Evolutionary conservation across 2,797 vertebrate species (phyloP).

Genomic region (Pagetopsis macropterus): DNA sequence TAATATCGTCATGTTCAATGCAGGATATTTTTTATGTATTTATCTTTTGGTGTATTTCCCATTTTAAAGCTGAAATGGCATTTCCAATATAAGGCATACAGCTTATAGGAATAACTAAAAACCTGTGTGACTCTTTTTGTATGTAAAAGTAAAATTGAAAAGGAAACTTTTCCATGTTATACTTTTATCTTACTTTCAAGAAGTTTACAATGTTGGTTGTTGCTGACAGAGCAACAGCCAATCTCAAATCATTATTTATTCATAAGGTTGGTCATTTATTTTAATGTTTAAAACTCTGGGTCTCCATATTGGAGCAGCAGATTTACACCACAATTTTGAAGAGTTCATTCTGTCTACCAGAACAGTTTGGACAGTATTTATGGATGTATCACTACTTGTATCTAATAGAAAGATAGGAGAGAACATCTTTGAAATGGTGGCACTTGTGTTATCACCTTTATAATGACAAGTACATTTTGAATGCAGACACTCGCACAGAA

Average conservation of each 20-base stretch:
- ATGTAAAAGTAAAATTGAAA: not conserved
- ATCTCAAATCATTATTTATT: conserved; percentile 23
- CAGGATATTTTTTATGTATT: not conserved
- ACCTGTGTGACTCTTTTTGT: not conserved
- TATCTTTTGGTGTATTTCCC: not conserved
- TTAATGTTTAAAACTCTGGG: conserved; percentile 15
- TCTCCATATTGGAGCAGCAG: not conserved
- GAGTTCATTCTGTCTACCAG: not conserved
- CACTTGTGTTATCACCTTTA: conserved; percentile 13
- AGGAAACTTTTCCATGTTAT: not conserved
- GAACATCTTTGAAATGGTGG: not conserved
- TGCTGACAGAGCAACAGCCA: not conserved
- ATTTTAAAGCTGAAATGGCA: conserved; percentile 5
- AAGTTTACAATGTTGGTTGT: not conserved
- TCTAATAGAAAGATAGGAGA: conserved; percentile 4
- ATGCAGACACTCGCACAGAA: conserved; percentile 29
- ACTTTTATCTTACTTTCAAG: not conserved
- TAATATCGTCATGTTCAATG: not conserved
- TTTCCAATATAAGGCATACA: conserved; percentile 13
- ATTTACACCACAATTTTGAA: not conserved
- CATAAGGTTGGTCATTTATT: conserved; percentile 16
- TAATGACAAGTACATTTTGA: conserved; percentile 16
- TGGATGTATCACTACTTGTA: not conserved
- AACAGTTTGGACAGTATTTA: not conserved
- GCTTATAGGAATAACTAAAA: not conserved